These are phyloP conservation scores for human (Homo sapiens) DNA, from an alignment of 2,113 vertebrate genomes.

Conservation along the genomic window GRCh38 chr5:21271001-21271500, in stretches of 20 bases:
- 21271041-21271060: neutral
- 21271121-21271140: neutral
- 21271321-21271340: neutral
- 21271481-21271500: neutral
- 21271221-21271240: neutral
- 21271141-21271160: neutral
- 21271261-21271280: neutral
- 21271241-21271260: neutral
- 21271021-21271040: neutral
- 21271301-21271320: neutral
- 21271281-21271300: neutral
- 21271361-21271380: fast-evolving
- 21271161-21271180: neutral
- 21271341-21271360: neutral
- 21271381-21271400: neutral
- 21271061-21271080: neutral
- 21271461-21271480: neutral
- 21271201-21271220: neutral
- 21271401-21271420: neutral
- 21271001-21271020: neutral
- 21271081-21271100: neutral
- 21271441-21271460: neutral
- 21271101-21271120: neutral
- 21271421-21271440: neutral
- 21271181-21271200: neutral